Conservation (phyloP, 2,888 invertebrate genomes). For the Nymphalis c-album region DNA sequence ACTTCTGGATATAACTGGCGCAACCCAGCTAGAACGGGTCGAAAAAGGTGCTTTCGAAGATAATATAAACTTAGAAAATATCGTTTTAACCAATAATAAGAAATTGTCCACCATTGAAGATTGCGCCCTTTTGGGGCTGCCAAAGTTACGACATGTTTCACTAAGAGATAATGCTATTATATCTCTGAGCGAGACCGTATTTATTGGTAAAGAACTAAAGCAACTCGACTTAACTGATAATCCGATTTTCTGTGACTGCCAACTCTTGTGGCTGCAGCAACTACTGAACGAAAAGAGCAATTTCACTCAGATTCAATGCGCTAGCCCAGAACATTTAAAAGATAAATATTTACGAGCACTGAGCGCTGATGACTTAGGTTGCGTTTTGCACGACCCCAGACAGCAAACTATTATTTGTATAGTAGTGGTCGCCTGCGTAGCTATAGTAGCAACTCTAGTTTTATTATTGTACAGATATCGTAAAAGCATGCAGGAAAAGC, state of each 20-base stretch:
- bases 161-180: constrained; percentile 89
- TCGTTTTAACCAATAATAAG: constrained; percentile 89
- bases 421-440: constrained; percentile 87
- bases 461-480: constrained; percentile 90
- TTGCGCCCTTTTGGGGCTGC: constrained; percentile 88
- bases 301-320: constrained; percentile 87
- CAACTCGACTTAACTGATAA: constrained; percentile 91
- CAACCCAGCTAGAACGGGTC: constrained; percentile 86
- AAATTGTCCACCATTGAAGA: constrained; percentile 87
- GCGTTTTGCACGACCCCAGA: constrained; percentile 88
- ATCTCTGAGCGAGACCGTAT: constrained; percentile 88
- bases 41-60: constrained; percentile 89
- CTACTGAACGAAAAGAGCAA: constrained; percentile 85
- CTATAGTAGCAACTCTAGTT: constrained; percentile 85
- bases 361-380: constrained; percentile 89
- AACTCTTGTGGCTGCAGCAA: constrained; percentile 89
- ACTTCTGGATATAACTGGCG: constrained; percentile 89
- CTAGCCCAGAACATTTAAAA: constrained; percentile 86
- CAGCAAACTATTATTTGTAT: constrained; percentile 91
- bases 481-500: constrained; percentile 88
- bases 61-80: constrained; percentile 90
- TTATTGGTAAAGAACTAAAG: constrained; percentile 89
- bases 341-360: constrained; percentile 85
- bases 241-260: constrained; percentile 90
- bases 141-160: constrained; percentile 88